Conservation (phyloP, 2,113 vertebrate genomes). For the Rhea pennata region DNA sequence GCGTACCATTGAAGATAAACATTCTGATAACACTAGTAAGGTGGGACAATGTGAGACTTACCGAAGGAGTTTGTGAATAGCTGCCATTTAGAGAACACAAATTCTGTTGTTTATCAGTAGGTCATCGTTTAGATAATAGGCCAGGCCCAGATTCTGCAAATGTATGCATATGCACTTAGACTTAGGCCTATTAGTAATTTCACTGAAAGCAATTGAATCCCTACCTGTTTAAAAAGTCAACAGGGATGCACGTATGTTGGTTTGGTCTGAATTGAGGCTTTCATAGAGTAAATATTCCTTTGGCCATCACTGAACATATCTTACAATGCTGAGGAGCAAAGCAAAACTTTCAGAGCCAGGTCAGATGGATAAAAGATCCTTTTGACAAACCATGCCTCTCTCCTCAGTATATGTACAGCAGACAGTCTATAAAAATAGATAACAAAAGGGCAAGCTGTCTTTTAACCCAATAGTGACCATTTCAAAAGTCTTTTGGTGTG, state of each 20-base stretch:
- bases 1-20: neutral
- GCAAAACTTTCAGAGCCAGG: neutral
- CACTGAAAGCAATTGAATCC: neutral
- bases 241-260: neutral
- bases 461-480: neutral
- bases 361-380: neutral
- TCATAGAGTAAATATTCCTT: neutral
- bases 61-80: neutral
- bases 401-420: neutral
- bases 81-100: neutral
- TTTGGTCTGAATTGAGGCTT: neutral
- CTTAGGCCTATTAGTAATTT: neutral
- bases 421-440: neutral
- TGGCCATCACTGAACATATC: neutral
- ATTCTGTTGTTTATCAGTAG: neutral
- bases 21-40: neutral
- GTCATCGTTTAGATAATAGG: neutral
- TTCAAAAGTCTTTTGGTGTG: neutral
- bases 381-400: neutral
- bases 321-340: neutral
- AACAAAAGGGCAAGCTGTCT: rapidly evolving
- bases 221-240: neutral
- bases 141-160: neutral
- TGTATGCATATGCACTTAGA: neutral
- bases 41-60: neutral